Conservation (phyloP, 2,797 vertebrate species). For the Sebastolobus alascanus region DNA sequence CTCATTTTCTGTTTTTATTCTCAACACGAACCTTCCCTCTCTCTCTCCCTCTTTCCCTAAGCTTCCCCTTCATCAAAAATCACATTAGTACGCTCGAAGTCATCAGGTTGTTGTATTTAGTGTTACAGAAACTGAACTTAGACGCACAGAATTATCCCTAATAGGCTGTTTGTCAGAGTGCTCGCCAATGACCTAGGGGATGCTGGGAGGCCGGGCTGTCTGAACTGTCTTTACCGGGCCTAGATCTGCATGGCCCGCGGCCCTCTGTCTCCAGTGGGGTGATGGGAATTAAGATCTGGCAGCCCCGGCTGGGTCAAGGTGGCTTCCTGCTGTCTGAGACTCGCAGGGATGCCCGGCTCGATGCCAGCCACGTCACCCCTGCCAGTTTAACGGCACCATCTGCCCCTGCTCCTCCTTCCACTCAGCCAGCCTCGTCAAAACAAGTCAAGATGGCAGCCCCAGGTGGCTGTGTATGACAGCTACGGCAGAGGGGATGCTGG, state of each 20-base stretch:
- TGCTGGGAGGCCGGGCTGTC: slow-evolving; percentile 51
- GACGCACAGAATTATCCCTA: slow-evolving; percentile 33
- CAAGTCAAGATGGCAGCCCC: slow-evolving; percentile 85
- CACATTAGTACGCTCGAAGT: slow-evolving; percentile 30
- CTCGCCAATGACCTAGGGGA: slow-evolving; percentile 53
- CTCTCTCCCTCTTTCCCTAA: not conserved
- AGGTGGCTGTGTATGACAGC: slow-evolving; percentile 80
- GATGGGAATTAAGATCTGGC: slow-evolving; percentile 72
- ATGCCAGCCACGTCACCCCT: slow-evolving; percentile 71
- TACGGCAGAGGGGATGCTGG: slow-evolving; percentile 63
- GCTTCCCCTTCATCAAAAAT: slow-evolving; percentile 11
- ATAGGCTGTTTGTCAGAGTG: slow-evolving; percentile 49
- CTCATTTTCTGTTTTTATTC: not conserved
- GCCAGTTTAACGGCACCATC: slow-evolving; percentile 81
- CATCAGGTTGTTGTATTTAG: slow-evolving; percentile 28
- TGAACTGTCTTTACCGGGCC: slow-evolving; percentile 45
- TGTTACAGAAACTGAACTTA: slow-evolving; percentile 13
- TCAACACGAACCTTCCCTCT: not conserved
- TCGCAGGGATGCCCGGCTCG: slow-evolving; percentile 64
- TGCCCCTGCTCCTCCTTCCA: slow-evolving; percentile 74
- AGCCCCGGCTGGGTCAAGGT: slow-evolving; percentile 72
- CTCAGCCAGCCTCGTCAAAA: slow-evolving; percentile 79
- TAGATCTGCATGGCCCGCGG: slow-evolving; percentile 38
- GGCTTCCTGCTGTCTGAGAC: slow-evolving; percentile 67
- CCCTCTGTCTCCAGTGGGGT: slow-evolving; percentile 55